phyloP scores from a whole-genome alignment of 2,888 invertebrate genomes.

The Cantharis nigra region DNA sequence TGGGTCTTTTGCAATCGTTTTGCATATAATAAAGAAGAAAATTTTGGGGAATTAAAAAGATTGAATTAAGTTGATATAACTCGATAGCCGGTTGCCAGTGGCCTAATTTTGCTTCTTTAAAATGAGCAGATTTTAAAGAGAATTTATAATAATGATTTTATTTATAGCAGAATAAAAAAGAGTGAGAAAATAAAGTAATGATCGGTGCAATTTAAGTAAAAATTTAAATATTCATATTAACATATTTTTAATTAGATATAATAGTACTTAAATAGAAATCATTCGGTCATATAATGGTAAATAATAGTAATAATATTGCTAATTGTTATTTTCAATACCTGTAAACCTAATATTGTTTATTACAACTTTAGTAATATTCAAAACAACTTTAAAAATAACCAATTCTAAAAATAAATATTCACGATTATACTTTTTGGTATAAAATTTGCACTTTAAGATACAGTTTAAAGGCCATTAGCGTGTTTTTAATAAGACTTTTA shows the following conservation, averaged over 20 bases:
- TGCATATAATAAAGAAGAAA: not conserved
- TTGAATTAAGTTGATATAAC: not conserved
- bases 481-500: too few relatives aligned
- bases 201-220: not conserved
- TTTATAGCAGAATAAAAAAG: conserved; percentile 17
- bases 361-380: not conserved
- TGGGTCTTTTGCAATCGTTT: conserved; percentile 18
- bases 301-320: not conserved
- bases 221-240: not conserved
- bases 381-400: not conserved
- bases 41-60: not conserved
- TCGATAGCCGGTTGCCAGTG: conserved; percentile 1
- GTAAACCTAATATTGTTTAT: not conserved
- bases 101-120: conserved; percentile 10
- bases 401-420: not conserved
- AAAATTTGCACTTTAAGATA: not conserved
- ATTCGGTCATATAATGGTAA: not conserved
- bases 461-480: not conserved
- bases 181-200: not conserved
- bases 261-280: not conserved
- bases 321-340: not conserved
- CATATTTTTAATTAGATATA: not conserved
- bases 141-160: not conserved
- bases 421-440: not conserved
- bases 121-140: not conserved